Percentiles rank a stretch among this genome's conserved stretches.
Evolutionary conservation across 2,797 vertebrate species (phyloP).

Genomic region (Epinephelus awoara): DNA sequence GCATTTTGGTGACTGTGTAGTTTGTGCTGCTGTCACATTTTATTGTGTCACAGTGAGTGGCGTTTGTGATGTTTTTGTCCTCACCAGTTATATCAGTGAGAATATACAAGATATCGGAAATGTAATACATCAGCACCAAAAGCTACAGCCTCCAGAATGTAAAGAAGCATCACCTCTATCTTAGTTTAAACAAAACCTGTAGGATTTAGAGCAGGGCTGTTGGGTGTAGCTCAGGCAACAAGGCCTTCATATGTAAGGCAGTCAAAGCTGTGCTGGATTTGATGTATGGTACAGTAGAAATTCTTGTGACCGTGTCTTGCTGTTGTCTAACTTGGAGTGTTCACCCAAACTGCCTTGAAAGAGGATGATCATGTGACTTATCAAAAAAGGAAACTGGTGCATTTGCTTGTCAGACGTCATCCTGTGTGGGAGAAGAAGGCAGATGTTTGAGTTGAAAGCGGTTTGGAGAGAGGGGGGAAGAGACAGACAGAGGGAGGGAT

Average conservation of each 20-base stretch:
- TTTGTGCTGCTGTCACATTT: conserved; percentile 1
- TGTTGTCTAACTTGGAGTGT: neutral
- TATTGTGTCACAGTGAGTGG: neutral
- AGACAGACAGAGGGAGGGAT: conserved; percentile 59
- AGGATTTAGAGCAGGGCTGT: neutral
- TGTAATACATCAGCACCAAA: neutral
- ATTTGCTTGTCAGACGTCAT: conserved; percentile 55
- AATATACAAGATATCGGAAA: too few species aligned
- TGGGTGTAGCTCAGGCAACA: neutral
- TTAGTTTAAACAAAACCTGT: neutral
- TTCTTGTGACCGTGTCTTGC: neutral
- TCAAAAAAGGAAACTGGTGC: conserved; percentile 66
- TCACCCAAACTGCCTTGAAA: conserved; percentile 9
- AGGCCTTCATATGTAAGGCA: neutral
- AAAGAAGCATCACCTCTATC: neutral
- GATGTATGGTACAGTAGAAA: neutral
- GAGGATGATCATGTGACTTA: conserved; percentile 55
- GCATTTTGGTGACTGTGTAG: neutral
- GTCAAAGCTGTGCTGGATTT: neutral
- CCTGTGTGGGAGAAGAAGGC: conserved; percentile 55
- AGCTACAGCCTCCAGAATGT: neutral
- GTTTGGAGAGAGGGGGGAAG: conserved; percentile 54
- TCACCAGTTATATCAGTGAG: neutral
- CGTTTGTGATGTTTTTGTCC: neutral
- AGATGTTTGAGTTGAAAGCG: conserved; percentile 61